Base-by-base conservation (phyloP, 2,888 invertebrate genomes). In the Sicus ferrugineus region DNA sequence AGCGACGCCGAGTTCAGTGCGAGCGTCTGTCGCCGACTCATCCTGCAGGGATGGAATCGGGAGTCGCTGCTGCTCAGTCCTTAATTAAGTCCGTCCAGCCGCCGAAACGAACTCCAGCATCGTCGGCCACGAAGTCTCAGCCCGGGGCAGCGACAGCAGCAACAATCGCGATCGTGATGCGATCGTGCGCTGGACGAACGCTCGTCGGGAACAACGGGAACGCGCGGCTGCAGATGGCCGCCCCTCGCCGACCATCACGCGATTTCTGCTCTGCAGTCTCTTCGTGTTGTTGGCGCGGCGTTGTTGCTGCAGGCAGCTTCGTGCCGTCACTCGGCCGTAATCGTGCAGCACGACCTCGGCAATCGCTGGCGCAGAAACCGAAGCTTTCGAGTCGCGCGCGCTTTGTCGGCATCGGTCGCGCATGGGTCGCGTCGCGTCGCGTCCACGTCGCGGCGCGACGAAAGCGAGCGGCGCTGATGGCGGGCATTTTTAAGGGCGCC, bases 321-420 rank as follows among this genome's bases (percentile, higher is more conserved):
- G 73, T 56, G 71, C 72, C 34, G 34, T 34, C 34, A 9, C 34
- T 34, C 78, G 67, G 14, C 31, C 61, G 34, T 58, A 50, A 78
- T 79, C 79, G 80, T 80, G 79, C 74, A 73, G 77, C 79, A 79
- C 79, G 79, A 79, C 79, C 78, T 78, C 77, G 34, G 67, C 80
- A 80, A 78, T 77, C 80, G 80, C 78, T 79, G 77, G 74, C 72
- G 31, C 31, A 26, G 42, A n/a, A 21, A 16, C 50, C 14, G 38
- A 14, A 42, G 23, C 28, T 61, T 61, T 61, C 42, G 26, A 50
- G 61, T 52, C 48, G 61, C 34, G 26, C 31, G 21, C 56, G 34
- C 67, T 67, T 67, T 68, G 67, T 68, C 67, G 67, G 67, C 56
- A 19, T 21, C 31, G 31, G 23, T 65, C 16, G 38, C 6, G 48